phyloP scores from a whole-genome alignment of 1,140 invertebrate genomes.

The Lordiphosa mommai region DNA sequence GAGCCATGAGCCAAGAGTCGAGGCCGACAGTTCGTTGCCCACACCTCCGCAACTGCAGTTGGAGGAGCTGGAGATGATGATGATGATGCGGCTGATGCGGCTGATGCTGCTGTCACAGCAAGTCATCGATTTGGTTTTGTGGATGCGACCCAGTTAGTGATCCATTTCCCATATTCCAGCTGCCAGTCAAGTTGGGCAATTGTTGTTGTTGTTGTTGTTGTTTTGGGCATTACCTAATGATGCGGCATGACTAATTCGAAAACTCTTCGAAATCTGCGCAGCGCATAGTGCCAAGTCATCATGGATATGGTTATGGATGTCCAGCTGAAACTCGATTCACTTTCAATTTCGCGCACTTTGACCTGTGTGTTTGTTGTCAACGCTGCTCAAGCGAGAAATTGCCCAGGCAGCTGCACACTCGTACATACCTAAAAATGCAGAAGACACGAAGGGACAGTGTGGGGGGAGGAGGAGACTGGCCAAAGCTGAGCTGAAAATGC shows the following conservation, averaged over 20 bases:
- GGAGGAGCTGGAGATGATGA: not conserved
- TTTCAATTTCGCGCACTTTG: slow-evolving; percentile 55
- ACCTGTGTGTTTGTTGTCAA: slow-evolving; percentile 35
- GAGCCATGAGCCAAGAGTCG: slow-evolving; percentile 53
- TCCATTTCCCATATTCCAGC: slow-evolving; percentile 39
- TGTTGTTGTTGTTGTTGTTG: too few relatives aligned
- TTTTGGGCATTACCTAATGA: slow-evolving; percentile 51
- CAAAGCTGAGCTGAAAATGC: not conserved
- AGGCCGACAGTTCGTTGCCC: slow-evolving; percentile 20
- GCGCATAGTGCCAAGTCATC: slow-evolving; percentile 53
- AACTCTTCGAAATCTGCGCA: slow-evolving; percentile 29
- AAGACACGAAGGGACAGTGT: not conserved
- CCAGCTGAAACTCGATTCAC: slow-evolving; percentile 44
- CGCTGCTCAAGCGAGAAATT: slow-evolving; percentile 63
- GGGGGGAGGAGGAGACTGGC: slow-evolving; percentile 1
- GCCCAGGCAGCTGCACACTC: slow-evolving; percentile 44
- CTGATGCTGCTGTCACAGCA: slow-evolving; percentile 55
- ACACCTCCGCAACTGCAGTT: slow-evolving; percentile 34
- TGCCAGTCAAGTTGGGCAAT: not conserved
- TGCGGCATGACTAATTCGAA: slow-evolving; percentile 59
- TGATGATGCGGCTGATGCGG: slow-evolving; percentile 26
- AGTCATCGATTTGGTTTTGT: slow-evolving; percentile 51
- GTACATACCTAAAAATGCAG: too few relatives aligned
- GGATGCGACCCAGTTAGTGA: not conserved
- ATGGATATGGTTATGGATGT: slow-evolving; percentile 6